Percentiles rank a stretch among this genome's conserved stretches.
These are phyloP conservation scores for Gryon sp. DNA, from an alignment of 1,140 invertebrate species.

Conservation along the genomic window DNA sequence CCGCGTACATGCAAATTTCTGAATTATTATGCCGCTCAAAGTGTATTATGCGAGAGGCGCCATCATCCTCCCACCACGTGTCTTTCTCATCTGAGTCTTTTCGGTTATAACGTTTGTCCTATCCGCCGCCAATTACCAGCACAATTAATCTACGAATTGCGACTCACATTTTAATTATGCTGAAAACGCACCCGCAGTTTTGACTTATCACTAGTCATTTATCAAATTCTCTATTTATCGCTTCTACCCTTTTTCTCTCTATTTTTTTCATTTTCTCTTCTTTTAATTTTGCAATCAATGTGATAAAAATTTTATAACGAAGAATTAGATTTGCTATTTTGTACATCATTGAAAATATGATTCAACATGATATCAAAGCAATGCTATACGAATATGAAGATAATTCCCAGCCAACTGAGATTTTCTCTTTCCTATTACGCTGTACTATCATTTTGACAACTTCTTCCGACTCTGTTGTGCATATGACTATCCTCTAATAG, in stretches of 20 bases:
- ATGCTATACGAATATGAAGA: constrained; percentile 37
- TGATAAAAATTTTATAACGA: not conserved
- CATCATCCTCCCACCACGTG: constrained; percentile 46
- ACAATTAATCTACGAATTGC: constrained; percentile 72
- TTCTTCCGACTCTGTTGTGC: constrained; percentile 60
- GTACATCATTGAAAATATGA: not conserved
- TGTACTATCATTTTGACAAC: constrained; percentile 51
- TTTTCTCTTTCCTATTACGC: constrained; percentile 56
- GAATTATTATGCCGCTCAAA: constrained; percentile 78
- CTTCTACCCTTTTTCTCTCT: no score
- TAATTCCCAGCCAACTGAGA: constrained; percentile 37
- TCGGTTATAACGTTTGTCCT: constrained; percentile 42
- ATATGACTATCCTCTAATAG: constrained; percentile 62
- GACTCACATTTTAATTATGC: constrained; percentile 49
- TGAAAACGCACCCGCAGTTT: constrained; percentile 6
- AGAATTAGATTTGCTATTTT: constrained; percentile 4
- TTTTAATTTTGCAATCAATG: no score
- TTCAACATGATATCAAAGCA: constrained; percentile 46
- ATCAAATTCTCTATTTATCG: constrained; percentile 14
- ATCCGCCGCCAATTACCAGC: constrained; percentile 66
- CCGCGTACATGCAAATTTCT: constrained; percentile 80
- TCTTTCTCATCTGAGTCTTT: constrained; percentile 51
- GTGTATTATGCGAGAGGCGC: constrained; percentile 68
- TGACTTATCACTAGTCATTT: constrained; percentile 22
- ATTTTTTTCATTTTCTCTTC: no score